phyloP scores from a whole-genome alignment of 2,888 invertebrate genomes.

The Platynereis dumerilii region DNA sequence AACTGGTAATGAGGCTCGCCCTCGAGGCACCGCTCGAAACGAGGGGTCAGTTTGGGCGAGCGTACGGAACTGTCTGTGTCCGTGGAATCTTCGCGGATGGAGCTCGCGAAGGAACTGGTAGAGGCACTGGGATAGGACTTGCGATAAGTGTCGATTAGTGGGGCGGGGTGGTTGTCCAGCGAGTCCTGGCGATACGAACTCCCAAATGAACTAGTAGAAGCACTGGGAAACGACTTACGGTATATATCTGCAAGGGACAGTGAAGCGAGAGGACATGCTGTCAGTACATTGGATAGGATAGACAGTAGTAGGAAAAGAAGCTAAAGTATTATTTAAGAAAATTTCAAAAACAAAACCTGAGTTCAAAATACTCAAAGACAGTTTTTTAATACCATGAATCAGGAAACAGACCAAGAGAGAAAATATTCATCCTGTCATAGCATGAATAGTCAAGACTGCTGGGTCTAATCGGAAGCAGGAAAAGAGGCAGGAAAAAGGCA shows the following conservation, averaged over 20 bases:
- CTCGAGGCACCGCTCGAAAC: conserved; percentile 9
- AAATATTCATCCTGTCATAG: too few species aligned
- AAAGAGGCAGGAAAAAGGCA: too few species aligned
- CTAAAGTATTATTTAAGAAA: too few species aligned
- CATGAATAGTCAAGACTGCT: too few species aligned
- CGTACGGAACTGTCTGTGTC: conserved; percentile 31
- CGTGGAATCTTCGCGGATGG: conserved; percentile 31
- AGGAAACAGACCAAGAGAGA: too few species aligned
- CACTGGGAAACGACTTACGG: conserved; percentile 35
- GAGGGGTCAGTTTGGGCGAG: conserved; percentile 24
- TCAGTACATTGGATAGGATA: too few species aligned
- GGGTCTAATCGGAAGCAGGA: too few species aligned
- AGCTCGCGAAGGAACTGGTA: conserved; percentile 17
- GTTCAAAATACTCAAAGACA: too few species aligned
- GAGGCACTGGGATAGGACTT: conserved; percentile 35
- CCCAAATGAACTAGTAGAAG: conserved; percentile 19
- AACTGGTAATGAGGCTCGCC: conserved; percentile 46
- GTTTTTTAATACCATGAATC: too few species aligned
- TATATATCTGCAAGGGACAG: conserved; percentile 23
- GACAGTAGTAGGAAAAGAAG: too few species aligned
- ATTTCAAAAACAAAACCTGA: too few species aligned
- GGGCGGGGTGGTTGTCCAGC: conserved; percentile 19
- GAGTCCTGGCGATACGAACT: conserved; percentile 30
- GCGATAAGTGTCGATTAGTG: conserved; percentile 25
- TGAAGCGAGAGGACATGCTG: too few species aligned